These are phyloP conservation scores for Hirtodrosophila alboralis DNA, from an alignment of 2,888 invertebrate genomes.

Conservation along the genomic window DNA sequence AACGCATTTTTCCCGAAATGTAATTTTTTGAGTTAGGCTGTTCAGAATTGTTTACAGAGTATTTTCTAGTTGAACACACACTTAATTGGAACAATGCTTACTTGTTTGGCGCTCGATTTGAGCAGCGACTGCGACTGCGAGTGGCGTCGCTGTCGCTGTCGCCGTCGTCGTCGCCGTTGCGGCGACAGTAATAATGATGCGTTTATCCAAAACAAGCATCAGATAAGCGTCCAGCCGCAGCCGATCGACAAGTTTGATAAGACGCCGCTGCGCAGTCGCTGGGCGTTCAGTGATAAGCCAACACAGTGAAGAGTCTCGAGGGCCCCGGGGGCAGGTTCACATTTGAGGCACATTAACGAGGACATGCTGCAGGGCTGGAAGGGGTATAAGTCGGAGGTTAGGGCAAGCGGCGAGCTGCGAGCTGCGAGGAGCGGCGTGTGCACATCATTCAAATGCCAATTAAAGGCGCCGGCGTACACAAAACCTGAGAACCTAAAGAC, in stretches of 20 bases:
- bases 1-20: no score
- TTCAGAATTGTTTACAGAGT: neutral
- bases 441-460: slow-evolving; percentile 81
- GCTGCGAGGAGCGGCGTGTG: slow-evolving; percentile 62
- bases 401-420: no score
- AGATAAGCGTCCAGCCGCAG: slow-evolving; percentile 70
- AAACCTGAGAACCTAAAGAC: slow-evolving; percentile 60
- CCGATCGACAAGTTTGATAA: slow-evolving; percentile 81
- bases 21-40: no score
- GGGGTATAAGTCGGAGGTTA: no score
- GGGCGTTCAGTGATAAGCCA: slow-evolving; percentile 56
- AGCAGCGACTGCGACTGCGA: slow-evolving; percentile 7
- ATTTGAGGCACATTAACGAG: slow-evolving; percentile 4
- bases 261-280: slow-evolving; percentile 51
- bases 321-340: slow-evolving; percentile 16
- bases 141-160: slow-evolving; percentile 21
- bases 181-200: slow-evolving; percentile 81
- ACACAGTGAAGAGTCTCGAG: neutral
- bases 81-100: neutral
- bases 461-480: slow-evolving; percentile 80
- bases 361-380: no score
- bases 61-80: neutral
- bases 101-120: slow-evolving; percentile 38
- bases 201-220: slow-evolving; percentile 82
- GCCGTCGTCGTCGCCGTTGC: slow-evolving; percentile 52